phyloP scores from a whole-genome alignment of 2,113 vertebrate species.

The Syngnathus scovelli region DNA sequence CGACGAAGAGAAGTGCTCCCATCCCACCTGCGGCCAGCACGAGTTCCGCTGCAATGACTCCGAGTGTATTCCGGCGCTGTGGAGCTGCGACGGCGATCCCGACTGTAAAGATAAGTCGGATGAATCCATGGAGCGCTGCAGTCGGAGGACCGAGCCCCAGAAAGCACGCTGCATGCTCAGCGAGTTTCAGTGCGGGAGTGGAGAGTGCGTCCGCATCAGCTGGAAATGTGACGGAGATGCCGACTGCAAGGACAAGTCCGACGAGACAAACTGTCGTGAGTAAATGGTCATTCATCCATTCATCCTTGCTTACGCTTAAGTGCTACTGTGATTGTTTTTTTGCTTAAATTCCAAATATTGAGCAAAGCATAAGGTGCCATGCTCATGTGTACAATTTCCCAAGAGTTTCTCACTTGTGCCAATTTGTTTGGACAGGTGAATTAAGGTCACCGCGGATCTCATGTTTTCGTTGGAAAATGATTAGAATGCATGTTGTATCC shows the following conservation, averaged over 20 bases:
- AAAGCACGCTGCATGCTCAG: constrained; percentile 73
- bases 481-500: neutral
- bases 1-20: constrained; percentile 84
- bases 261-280: constrained; percentile 92
- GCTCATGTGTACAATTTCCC: neutral
- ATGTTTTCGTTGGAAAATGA: constrained; percentile 1
- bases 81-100: constrained; percentile 89
- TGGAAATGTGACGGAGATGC: constrained; percentile 95
- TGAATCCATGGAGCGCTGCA: constrained; percentile 81
- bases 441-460: neutral
- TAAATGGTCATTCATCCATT: constrained; percentile 25
- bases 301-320: neutral
- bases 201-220: constrained; percentile 88
- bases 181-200: constrained; percentile 87
- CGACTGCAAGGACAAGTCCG: constrained; percentile 97
- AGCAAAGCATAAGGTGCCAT: neutral
- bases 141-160: constrained; percentile 69
- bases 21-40: constrained; percentile 79
- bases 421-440: neutral
- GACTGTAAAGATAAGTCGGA: constrained; percentile 91
- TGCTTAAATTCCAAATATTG: neutral
- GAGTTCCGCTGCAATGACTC: constrained; percentile 93
- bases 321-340: neutral
- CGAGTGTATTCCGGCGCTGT: constrained; percentile 83
- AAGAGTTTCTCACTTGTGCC: neutral